Percentiles rank a stretch among this genome's conserved stretches.
phyloP scores from a whole-genome alignment of 2,113 vertebrate genomes.

The Solea senegalensis region DNA sequence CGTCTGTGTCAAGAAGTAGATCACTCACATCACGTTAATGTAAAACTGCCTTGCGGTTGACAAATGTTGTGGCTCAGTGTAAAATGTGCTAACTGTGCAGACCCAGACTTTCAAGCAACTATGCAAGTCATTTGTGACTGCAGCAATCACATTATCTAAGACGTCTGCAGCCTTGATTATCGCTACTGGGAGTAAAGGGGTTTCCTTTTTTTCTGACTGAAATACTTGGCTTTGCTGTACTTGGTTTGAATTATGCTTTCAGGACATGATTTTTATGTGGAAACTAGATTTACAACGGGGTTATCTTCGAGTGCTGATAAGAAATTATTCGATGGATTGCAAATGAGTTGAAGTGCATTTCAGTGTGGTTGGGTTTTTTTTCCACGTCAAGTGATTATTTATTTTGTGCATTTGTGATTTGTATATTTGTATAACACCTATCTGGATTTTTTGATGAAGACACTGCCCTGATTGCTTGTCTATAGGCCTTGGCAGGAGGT shows the following conservation, averaged over 20 bases:
- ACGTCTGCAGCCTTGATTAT: slow-evolving; percentile 76
- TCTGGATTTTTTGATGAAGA: slow-evolving; percentile 50
- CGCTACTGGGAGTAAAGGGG: slow-evolving; percentile 45
- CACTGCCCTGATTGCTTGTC: slow-evolving; percentile 51
- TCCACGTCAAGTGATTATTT: slow-evolving; percentile 13
- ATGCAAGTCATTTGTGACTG: slow-evolving; percentile 78
- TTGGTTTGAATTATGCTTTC: slow-evolving; percentile 58
- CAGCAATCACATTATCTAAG: slow-evolving; percentile 80
- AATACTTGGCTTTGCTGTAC: slow-evolving; percentile 53
- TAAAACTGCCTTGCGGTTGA: slow-evolving; percentile 77
- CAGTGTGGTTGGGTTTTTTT: not conserved
- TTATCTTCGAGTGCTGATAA: slow-evolving; percentile 48
- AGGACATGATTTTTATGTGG: slow-evolving; percentile 61
- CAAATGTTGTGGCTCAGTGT: slow-evolving; percentile 81
- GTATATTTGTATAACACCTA: slow-evolving; percentile 8
- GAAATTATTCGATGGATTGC: slow-evolving; percentile 27
- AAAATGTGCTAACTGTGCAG: slow-evolving; percentile 86
- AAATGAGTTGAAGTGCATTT: slow-evolving; percentile 16
- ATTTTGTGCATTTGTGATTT: slow-evolving; percentile 16
- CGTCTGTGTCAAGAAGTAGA: slow-evolving; percentile 77
- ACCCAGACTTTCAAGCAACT: slow-evolving; percentile 75
- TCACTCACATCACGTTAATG: slow-evolving; percentile 83
- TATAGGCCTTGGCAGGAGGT: slow-evolving; percentile 50
- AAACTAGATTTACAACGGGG: slow-evolving; percentile 53
- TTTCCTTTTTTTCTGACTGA: slow-evolving; percentile 35